Evolutionary conservation across 2,888 invertebrate genomes (phyloP).

Genomic region (Ernsta delagoae): DNA sequence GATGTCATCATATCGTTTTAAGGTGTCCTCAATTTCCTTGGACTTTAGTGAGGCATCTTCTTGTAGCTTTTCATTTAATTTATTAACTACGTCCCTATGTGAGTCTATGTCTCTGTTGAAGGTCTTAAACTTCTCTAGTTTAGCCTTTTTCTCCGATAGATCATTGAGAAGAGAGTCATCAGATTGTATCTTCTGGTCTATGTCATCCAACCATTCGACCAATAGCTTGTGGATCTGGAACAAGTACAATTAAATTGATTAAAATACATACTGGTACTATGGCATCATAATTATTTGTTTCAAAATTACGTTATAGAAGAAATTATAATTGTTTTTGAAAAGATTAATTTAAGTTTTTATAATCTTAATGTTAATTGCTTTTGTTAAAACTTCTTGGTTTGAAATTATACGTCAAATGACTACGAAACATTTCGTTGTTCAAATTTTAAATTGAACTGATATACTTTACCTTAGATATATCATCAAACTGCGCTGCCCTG

Average conservation of each 20-base stretch:
- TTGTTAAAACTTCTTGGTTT: no score
- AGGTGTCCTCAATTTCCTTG: constrained; percentile 88
- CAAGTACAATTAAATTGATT: not conserved
- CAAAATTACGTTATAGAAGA: no score
- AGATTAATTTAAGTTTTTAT: no score
- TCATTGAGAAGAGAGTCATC: constrained; percentile 91
- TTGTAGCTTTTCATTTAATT: constrained; percentile 89
- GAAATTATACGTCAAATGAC: no score
- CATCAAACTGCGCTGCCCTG: constrained; percentile 92
- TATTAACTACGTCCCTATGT: constrained; percentile 91
- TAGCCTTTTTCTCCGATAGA: constrained; percentile 95
- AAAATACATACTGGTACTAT: not conserved
- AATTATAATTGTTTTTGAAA: no score
- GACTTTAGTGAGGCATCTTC: constrained; percentile 88
- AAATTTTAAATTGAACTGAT: no score
- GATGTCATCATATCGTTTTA: constrained; percentile 89
- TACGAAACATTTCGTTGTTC: no score
- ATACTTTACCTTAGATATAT: constrained; percentile 89
- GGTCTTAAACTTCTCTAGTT: constrained; percentile 93
- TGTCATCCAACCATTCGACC: constrained; percentile 94
- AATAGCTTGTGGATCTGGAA: constrained; percentile 88
- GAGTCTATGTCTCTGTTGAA: constrained; percentile 92
- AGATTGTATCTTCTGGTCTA: constrained; percentile 92
- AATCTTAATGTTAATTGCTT: no score
- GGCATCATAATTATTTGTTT: no score